Conservation (phyloP, 2,113 vertebrate genomes). For the Festucalex cinctus region DNA sequence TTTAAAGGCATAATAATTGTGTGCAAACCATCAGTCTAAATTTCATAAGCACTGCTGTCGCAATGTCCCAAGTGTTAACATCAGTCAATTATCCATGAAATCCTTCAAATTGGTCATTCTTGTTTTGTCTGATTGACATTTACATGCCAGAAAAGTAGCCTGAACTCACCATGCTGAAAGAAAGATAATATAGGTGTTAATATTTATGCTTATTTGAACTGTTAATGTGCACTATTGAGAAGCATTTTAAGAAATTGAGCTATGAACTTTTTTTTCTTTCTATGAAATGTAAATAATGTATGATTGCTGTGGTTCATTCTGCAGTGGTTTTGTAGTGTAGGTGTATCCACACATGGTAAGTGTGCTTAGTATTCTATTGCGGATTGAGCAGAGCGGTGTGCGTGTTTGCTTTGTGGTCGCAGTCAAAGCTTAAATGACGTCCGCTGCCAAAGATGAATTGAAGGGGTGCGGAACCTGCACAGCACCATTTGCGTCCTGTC, state of each 20-base stretch:
- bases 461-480: background rate
- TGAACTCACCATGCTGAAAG: background rate
- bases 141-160: background rate
- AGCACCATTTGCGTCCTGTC: background rate
- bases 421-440: background rate
- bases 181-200: background rate
- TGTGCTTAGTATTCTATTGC: constrained; percentile 18
- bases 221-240: background rate
- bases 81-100: background rate
- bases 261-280: background rate
- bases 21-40: background rate
- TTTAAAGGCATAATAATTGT: constrained; percentile 8
- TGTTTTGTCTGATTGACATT: background rate
- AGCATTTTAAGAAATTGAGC: background rate
- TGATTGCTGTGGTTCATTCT: constrained; percentile 32
- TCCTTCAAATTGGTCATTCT: background rate
- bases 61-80: background rate
- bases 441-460: background rate
- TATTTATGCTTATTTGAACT: background rate
- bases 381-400: background rate
- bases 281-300: constrained; percentile 55
- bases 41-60: constrained; percentile 13
- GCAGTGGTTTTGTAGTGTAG: constrained; percentile 18
- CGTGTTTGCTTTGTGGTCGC: background rate
- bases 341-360: constrained; percentile 57